These are phyloP conservation scores for Azemiops feae DNA, from an alignment of 2,113 vertebrate genomes.

Conservation along the genomic window DNA sequence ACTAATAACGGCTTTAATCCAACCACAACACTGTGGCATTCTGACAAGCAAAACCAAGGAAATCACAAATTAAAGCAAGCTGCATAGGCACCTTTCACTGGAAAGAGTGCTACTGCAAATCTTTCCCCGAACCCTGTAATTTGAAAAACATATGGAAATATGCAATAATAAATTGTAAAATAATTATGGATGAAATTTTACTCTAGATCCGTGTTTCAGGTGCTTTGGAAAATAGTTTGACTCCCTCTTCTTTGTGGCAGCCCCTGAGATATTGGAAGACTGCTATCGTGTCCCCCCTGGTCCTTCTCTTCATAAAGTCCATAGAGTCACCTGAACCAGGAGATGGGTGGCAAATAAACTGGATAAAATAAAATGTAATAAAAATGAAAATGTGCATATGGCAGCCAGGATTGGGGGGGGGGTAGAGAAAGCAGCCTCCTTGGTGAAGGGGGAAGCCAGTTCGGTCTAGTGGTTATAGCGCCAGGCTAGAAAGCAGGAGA, in stretches of 20 bases:
- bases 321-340: too few species aligned
- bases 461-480: too few species aligned
- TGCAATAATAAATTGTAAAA: neutral
- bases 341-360: too few species aligned
- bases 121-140: neutral
- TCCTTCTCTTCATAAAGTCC: too few species aligned
- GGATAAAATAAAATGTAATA: too few species aligned
- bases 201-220: neutral
- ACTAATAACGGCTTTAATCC: neutral
- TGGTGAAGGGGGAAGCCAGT: neutral
- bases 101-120: neutral
- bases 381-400: neutral
- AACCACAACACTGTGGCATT: neutral
- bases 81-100: neutral
- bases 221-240: too few species aligned
- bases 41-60: neutral
- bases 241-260: too few species aligned
- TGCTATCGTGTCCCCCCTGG: too few species aligned
- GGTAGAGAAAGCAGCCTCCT: neutral
- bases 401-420: too few species aligned
- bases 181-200: neutral
- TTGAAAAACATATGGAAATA: neutral
- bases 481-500: too few species aligned
- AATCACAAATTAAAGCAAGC: neutral
- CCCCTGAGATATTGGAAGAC: too few species aligned